Conservation (phyloP, 1,140 invertebrate genomes). For the Drosophila yakuba region DNA sequence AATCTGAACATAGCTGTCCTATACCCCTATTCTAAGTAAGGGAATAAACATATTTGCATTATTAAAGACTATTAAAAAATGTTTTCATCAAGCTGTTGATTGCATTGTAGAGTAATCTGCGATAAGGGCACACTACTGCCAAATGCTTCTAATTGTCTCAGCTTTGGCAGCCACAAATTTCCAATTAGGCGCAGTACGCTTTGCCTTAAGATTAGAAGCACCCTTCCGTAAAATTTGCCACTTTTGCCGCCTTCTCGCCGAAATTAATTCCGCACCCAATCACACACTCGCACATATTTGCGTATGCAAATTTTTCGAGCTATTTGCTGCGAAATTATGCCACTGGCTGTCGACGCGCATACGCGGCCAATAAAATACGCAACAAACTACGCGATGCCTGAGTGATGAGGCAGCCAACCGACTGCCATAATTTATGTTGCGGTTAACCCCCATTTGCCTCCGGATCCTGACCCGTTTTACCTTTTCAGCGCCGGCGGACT, state of each 20-base stretch:
- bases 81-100: no score
- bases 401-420: conserved; percentile 79
- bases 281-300: conserved; percentile 26
- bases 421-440: conserved; percentile 80
- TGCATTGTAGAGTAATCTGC: not conserved
- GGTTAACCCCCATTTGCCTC: conserved; percentile 53
- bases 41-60: no score
- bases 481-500: conserved; percentile 52
- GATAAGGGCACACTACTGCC: not conserved
- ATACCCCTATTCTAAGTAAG: no score
- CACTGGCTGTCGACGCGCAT: conserved; percentile 37
- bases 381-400: conserved; percentile 74
- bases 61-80: no score
- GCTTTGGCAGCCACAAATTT: conserved; percentile 75
- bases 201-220: conserved; percentile 18
- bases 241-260: not conserved
- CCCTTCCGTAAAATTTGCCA: not conserved
- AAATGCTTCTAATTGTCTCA: conserved; percentile 64
- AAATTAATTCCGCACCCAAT: conserved; percentile 10
- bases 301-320: conserved; percentile 78
- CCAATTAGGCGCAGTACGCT: conserved; percentile 67
- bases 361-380: conserved; percentile 78
- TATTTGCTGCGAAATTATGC: conserved; percentile 76
- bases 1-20: not conserved
- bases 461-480: conserved; percentile 31